A percentile compares a stretch with the other conserved stretches of the same genome.
Conservation (phyloP, 2,113 vertebrate genomes). For the rat (Rattus norvegicus) region GRCr8 NC_086025.1:53815501-53816000, state of each 20-base stretch:
- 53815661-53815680: not conserved
- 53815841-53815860: constrained; percentile 61
- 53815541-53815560: constrained; percentile 78
- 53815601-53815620: constrained; percentile 91
- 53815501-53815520: constrained; percentile 76
- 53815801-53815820: constrained; percentile 52
- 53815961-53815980: constrained; percentile 66
- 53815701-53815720: not conserved
- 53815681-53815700: not conserved
- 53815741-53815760: constrained; percentile 46
- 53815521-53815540: constrained; percentile 61
- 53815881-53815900: constrained; percentile 63
- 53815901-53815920: constrained; percentile 52
- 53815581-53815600: constrained; percentile 87
- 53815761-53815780: constrained; percentile 59
- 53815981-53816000: constrained; percentile 62
- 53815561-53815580: constrained; percentile 84
- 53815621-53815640: constrained; percentile 84
- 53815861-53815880: constrained; percentile 62
- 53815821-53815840: constrained; percentile 51
- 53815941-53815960: constrained; percentile 64
- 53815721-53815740: constrained; percentile 51
- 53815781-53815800: constrained; percentile 45
- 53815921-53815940: constrained; percentile 76
- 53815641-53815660: constrained; percentile 63